A percentile compares a stretch with the other conserved stretches of the same genome.
phyloP scores from a whole-genome alignment of 2,888 invertebrate genomes.

The Drosophila vallismaia region DNA sequence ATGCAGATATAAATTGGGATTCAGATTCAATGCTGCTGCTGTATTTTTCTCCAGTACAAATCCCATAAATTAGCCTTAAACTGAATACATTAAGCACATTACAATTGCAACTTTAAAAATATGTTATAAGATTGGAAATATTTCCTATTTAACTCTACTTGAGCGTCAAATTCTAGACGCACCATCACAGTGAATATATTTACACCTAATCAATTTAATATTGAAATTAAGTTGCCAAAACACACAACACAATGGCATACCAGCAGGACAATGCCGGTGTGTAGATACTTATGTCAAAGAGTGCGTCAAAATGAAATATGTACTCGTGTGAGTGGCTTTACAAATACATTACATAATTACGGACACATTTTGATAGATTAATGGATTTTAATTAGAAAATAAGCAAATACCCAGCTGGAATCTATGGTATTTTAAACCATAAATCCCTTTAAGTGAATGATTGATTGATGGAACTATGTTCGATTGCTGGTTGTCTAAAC shows the following conservation, averaged over 20 bases:
- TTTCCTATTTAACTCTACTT: too few species aligned
- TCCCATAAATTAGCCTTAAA: neutral
- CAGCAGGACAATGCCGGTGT: slow-evolving; percentile 12
- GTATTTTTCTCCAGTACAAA: slow-evolving; percentile 4
- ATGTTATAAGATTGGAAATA: too few species aligned
- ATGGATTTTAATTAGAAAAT: slow-evolving; percentile 76
- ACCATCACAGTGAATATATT: slow-evolving; percentile 55
- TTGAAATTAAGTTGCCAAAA: slow-evolving; percentile 59
- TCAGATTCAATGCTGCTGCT: neutral
- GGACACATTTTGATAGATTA: slow-evolving; percentile 66
- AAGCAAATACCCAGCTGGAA: slow-evolving; percentile 47
- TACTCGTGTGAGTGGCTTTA: slow-evolving; percentile 5
- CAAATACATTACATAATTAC: slow-evolving; percentile 46
- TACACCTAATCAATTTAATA: slow-evolving; percentile 76
- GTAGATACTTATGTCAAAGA: neutral
- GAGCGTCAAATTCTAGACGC: too few species aligned
- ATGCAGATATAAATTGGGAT: slow-evolving; percentile 9
- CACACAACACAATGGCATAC: neutral
- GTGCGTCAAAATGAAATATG: neutral
- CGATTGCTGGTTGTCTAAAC: slow-evolving; percentile 1
- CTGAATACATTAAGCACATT: neutral
- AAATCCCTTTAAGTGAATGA: slow-evolving; percentile 31
- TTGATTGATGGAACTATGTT: slow-evolving; percentile 66
- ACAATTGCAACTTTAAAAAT: too few species aligned
- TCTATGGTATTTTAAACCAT: slow-evolving; percentile 27